Evolutionary conservation across 1,140 invertebrate species (phyloP), one percentile per base, ranked within the genome.

Genomic region (Euglossa dilemma): DNA sequence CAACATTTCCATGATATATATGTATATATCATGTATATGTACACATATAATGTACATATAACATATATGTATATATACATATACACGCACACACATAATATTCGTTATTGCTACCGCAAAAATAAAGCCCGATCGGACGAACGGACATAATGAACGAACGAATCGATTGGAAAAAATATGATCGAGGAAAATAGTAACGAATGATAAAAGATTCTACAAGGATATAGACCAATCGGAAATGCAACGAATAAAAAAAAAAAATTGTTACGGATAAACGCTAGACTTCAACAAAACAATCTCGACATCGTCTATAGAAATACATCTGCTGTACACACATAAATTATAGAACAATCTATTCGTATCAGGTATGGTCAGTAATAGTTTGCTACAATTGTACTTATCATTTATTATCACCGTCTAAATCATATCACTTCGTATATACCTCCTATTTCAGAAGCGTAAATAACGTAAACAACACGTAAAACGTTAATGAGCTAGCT

Each of bases 281-380:
- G 8, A 47, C 1, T 70, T 45, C 25, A 9, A 47, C 25, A 18
- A 63, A 63, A 81, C 59, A 18, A 81, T 57, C 36, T 67, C 52
- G 14, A 45, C 6, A 61, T 54, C 36, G 4, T 23, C 50, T 54
- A 66, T 66, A 54, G 36, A 78, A 78, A 45, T 67, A 50, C 50
- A 47, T 67, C 45, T 50, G 72, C 72, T 74, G 63, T 67, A 67
- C 72, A 50, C 59, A 69, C 63, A 80, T 54, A 82, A 82, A 82
- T 67, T 76, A 59, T 43, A 52, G 20, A 56, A 43, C 23, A 52
- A 82, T 54, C 63, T 69, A 43, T 50, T 67, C 25, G 63, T 28
- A 28, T 64, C 70, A 73, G 50, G 59, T 56, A 64, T 50, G 36
- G 43, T 80, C 23, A 47, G 54, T 63, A 61, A 75, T 12, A 57